Evolutionary conservation across 2,113 vertebrate species (phyloP).

Genomic region (Lophotis ruficrista): DNA sequence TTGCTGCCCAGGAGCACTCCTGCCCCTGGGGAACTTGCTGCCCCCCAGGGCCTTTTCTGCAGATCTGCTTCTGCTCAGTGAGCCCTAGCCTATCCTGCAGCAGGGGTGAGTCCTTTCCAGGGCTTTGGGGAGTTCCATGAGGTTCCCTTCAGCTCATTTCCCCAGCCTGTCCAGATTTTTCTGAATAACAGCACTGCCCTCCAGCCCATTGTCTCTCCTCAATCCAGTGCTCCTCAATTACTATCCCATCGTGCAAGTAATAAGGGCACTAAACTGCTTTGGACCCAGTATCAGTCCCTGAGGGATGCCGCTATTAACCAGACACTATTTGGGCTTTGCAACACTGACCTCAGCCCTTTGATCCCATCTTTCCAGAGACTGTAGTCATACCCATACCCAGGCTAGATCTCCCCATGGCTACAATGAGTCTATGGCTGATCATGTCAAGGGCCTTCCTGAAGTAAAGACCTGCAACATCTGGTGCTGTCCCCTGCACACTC

Average conservation of each 20-base stretch:
- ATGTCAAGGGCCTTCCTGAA: background rate
- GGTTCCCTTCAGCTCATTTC: background rate
- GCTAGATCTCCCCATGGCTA: background rate
- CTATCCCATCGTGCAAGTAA: too few relatives aligned
- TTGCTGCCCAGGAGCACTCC: background rate
- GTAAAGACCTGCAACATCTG: background rate
- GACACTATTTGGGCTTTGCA: background rate
- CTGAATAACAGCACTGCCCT: background rate
- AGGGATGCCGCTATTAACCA: background rate
- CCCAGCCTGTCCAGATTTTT: background rate
- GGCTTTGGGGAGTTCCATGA: background rate
- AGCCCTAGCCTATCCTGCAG: background rate
- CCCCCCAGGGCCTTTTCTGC: background rate
- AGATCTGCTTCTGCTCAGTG: background rate
- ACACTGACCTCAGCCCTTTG: background rate
- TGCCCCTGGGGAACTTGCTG: background rate
- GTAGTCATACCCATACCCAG: background rate
- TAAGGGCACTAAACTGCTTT: background rate
- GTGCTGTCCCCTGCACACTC: rapidly evolving
- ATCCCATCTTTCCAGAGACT: background rate
- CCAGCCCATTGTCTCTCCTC: rapidly evolving
- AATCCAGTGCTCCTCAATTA: rapidly evolving
- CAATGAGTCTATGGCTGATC: background rate
- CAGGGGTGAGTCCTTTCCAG: background rate
- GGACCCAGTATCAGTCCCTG: background rate